Evolutionary conservation across 2,888 invertebrate species (phyloP), one percentile per base, ranked within the genome.

Genomic region (Sialis fuliginosa): DNA sequence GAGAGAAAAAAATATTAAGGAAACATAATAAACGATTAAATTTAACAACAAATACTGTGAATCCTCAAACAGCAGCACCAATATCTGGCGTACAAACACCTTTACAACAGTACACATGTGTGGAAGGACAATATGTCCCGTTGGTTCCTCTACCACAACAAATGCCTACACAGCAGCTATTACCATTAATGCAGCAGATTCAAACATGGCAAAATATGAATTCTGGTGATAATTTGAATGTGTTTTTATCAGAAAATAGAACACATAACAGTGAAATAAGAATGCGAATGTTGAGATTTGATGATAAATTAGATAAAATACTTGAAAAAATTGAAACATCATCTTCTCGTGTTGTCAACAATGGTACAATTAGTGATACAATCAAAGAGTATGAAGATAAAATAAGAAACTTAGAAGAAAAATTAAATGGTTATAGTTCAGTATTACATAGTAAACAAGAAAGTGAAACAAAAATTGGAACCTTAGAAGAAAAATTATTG

Each of bases 231-330:
- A 67, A 66, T 50, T 57, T 74, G 39, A 71, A 71, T 52, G 62
- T 76, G 52, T 64, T 78, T 49, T 57, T 77, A 44, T 64, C 74
- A 3, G 79, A 79, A 61, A 71, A 71, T 47, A 63, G 79, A 51
- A 74, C 74, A 12, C 76, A 79, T 49, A 78, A 77, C 56, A 68
- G 75, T 6, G 81, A 81, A 60, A 61, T 81, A n/a, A 67, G 79
- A 51, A 69, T 79, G 62, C 71, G 73, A 52, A 63, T 81, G 50
- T 64, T 70, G n/a, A 74, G 77, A 56, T 66, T 81, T 52, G 67
- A 73, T 22, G 72, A 73, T 48, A 80, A 79, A 63, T 63, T 81
- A 35, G 79, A 81, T 55, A 68, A 67, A 52, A 62, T 80, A 30
- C 55, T 75, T 35, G 70, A 71, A 52, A 76, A 74, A 65, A 65